These are phyloP conservation scores for Picus viridis DNA, from an alignment of 2,797 vertebrate species.

Conservation along the genomic window DNA sequence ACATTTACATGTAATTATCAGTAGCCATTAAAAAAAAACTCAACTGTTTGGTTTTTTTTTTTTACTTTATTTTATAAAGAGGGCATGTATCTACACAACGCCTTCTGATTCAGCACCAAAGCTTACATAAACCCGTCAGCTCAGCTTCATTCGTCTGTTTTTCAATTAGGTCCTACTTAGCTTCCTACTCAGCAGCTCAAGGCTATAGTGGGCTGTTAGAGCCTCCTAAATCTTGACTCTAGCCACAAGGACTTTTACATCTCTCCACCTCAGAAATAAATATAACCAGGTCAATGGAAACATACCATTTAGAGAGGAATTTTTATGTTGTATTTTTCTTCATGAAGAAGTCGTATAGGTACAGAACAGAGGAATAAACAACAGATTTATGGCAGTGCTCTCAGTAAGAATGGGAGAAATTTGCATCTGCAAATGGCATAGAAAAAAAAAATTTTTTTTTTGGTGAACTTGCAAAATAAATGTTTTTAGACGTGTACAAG, in stretches of 20 bases:
- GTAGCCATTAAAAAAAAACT: not conserved
- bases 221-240: not conserved
- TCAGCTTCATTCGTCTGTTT: not conserved
- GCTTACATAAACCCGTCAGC: not conserved
- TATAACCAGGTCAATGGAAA: not conserved
- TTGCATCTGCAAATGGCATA: not conserved
- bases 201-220: not conserved
- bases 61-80: not conserved
- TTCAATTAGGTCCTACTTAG: not conserved
- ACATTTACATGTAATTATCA: not conserved
- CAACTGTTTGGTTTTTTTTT: not conserved
- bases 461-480: not conserved
- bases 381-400: not conserved
- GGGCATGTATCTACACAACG: not conserved
- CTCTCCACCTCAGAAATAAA: not conserved
- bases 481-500: not conserved
- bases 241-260: not conserved
- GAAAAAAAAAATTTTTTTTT: not conserved
- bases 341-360: not conserved
- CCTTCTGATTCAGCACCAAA: not conserved
- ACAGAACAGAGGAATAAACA: not conserved
- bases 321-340: not conserved
- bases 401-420: not conserved
- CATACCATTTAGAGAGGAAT: not conserved
- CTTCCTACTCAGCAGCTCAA: not conserved